These are phyloP conservation scores for Linnaemya tessellans DNA, from an alignment of 2,888 invertebrate genomes.

Conservation along the genomic window DNA sequence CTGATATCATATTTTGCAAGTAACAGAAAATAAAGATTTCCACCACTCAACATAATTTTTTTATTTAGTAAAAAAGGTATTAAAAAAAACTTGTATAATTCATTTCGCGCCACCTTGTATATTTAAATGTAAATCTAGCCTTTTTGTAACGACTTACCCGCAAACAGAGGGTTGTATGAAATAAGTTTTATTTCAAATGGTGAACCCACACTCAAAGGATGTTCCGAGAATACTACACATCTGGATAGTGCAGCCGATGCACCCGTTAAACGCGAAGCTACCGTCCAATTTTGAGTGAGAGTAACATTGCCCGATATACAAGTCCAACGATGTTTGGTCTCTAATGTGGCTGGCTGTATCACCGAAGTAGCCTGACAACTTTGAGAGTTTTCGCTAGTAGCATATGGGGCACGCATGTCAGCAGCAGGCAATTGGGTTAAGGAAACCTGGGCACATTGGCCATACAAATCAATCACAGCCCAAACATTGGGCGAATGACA, in stretches of 20 bases:
- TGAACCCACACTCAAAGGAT: slow-evolving; percentile 81
- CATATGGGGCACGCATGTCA: slow-evolving; percentile 82
- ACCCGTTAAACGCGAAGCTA: slow-evolving; percentile 81
- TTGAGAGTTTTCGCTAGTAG: slow-evolving; percentile 84
- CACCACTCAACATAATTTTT: too few relatives aligned
- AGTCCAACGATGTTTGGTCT: slow-evolving; percentile 83
- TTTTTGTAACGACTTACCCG: slow-evolving; percentile 76
- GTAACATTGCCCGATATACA: slow-evolving; percentile 82
- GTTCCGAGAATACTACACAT: slow-evolving; percentile 82
- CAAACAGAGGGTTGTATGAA: slow-evolving; percentile 82
- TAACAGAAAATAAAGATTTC: too few relatives aligned
- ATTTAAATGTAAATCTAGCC: too few relatives aligned
- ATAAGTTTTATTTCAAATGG: slow-evolving; percentile 83
- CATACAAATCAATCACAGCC: slow-evolving; percentile 97
- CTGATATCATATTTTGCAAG: too few relatives aligned
- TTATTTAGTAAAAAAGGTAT: too few relatives aligned
- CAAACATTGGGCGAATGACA: slow-evolving; percentile 92
- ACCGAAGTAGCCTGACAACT: slow-evolving; percentile 85
- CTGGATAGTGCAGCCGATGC: slow-evolving; percentile 81
- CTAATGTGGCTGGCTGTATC: slow-evolving; percentile 84
- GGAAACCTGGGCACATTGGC: slow-evolving; percentile 95
- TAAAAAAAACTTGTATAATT: too few relatives aligned
- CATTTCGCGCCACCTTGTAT: too few relatives aligned
- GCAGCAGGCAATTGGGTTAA: slow-evolving; percentile 80
- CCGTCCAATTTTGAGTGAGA: slow-evolving; percentile 82